Base-by-base conservation (phyloP, 2,888 invertebrate species). In the Aporophyla nigra region DNA sequence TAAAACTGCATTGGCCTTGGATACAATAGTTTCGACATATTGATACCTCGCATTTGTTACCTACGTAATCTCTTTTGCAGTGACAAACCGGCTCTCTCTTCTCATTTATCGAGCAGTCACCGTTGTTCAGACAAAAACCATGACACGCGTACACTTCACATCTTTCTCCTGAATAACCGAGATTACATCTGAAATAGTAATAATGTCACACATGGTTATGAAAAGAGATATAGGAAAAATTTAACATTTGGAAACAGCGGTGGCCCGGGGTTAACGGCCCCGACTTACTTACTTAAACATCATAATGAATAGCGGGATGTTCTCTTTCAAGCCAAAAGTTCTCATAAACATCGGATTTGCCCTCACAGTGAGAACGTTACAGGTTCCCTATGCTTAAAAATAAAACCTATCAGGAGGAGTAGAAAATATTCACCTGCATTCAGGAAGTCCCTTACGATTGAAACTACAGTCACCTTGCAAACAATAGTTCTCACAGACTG, bases 401-500 rank as follows among this genome's bases (percentile, higher is more conserved):
- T 46, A 2, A 10, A 46, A 10, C 10, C 43, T 1, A 46, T 46
- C 43, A 46, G 10, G 10, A 10, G 43, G 9, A 43, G 7, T 43
- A 43, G 9, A 46, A 1, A 46, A 46, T 46, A 46, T 16, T 87
- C 91, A 95, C 97, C 93, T 95, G 95, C 97, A 97, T 61, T 86
- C 89, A 2, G 97, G 94, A 74, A 92, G 77, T 21, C 95, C 96
- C 27, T 91, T 89, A 9, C 79, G 70, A 21, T 90, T 90, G 12
- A 94, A 77, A 49, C 93, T 93, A 86, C 98, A 98, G 58, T 96
- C 96, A 12, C 98, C 98, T 83, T 97, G 96, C 2, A 98, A 91
- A 91, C 98, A 98, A 91, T 97, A 98, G 91, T 98, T 98, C 87
- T 98, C 97, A 88, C 98, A 98, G 24, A 97, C 94, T 1, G 97